These are phyloP conservation scores for Nerophis ophidion DNA, from an alignment of 2,113 vertebrate genomes.

Conservation along the genomic window DNA sequence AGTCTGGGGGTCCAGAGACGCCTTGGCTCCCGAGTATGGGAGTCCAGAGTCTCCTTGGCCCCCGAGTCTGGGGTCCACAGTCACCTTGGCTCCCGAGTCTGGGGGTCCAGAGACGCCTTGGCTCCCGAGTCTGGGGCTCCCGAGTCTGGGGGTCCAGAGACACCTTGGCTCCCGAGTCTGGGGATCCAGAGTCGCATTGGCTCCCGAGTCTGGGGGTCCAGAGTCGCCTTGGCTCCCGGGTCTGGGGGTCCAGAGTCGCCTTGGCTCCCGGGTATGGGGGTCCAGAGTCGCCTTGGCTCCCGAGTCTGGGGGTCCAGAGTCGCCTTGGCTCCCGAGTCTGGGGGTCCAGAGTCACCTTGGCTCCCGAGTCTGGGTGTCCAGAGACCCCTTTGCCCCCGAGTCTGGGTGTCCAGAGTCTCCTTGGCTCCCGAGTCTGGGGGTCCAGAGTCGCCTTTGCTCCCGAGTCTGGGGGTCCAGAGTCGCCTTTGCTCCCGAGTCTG, in stretches of 20 bases:
- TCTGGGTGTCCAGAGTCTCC: no score
- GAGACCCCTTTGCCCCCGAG: no score
- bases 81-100: constrained; percentile 62
- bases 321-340: no score
- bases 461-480: no score
- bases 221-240: constrained; percentile 62
- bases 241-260: constrained; percentile 11
- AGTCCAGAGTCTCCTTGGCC: no score
- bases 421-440: constrained; percentile 56
- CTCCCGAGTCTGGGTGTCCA: constrained; percentile 49
- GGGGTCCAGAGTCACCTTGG: constrained; percentile 58
- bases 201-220: no score
- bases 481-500: constrained; percentile 59
- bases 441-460: no score
- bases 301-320: constrained; percentile 38
- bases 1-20: no score
- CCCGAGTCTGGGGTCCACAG: no score
- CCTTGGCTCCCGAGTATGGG: constrained; percentile 58
- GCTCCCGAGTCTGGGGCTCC: constrained; percentile 41
- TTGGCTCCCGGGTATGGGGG: no score
- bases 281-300: constrained; percentile 59
- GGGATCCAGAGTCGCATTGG: background rate
- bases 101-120: background rate
- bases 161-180: constrained; percentile 56
- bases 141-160: constrained; percentile 37